Conservation (phyloP, 2,797 vertebrate genomes). For the Myiotriccus ornatus region DNA sequence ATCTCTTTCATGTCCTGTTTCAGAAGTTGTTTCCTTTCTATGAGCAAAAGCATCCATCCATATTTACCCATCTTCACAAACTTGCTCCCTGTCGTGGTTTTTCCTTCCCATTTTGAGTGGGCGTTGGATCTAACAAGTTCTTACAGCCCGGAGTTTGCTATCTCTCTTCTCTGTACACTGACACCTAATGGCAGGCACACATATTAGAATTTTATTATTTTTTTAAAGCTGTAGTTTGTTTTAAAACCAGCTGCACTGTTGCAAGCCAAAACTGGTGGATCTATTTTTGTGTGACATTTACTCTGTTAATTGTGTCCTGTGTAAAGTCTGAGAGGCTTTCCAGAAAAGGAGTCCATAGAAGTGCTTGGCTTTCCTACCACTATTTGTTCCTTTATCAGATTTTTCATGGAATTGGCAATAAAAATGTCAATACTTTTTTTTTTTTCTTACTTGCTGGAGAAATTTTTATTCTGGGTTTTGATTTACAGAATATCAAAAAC, state of each 20-base stretch:
- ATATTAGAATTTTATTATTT: background rate
- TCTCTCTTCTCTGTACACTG: background rate
- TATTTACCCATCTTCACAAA: background rate
- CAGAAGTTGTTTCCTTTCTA: background rate
- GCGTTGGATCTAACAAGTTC: background rate
- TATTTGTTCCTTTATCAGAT: background rate
- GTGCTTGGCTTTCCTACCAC: background rate
- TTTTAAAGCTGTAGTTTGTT: background rate
- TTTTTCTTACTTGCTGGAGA: background rate
- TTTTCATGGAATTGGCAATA: background rate
- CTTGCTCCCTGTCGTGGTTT: background rate
- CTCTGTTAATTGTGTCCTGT: background rate
- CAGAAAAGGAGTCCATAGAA: background rate
- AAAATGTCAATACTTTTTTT: background rate
- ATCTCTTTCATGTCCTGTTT: background rate
- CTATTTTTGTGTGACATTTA: background rate
- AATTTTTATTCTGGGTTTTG: background rate
- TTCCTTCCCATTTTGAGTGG: background rate
- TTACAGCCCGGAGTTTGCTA: background rate
- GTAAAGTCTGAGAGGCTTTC: background rate
- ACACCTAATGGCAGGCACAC: background rate
- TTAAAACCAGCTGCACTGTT: background rate
- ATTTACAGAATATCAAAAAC: background rate
- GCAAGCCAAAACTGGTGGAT: background rate
- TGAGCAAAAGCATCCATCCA: background rate